Conservation (phyloP, 2,113 vertebrate genomes). For the Eptesicus fuscus region DNA sequence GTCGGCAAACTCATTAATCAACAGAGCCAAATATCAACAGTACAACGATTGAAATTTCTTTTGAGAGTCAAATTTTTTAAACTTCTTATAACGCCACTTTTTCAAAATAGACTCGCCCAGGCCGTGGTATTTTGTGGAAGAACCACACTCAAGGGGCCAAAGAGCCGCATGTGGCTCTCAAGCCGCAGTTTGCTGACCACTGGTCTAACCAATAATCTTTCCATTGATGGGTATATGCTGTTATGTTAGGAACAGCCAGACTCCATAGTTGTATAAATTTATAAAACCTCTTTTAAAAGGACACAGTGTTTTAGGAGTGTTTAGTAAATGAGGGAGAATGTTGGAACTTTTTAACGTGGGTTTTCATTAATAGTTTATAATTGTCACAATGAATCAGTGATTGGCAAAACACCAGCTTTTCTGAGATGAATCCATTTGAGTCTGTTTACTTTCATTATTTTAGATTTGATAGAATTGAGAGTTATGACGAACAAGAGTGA, state of each 20-base stretch:
- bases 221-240: too few species aligned
- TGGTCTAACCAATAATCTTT: too few species aligned
- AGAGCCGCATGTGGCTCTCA: too few species aligned
- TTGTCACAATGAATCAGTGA: neutral
- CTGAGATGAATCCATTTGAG: neutral
- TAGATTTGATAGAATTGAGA: neutral
- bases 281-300: neutral
- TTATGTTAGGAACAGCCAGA: neutral
- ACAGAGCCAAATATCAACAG: too few species aligned
- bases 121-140: too few species aligned
- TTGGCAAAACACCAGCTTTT: neutral
- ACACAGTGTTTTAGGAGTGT: neutral
- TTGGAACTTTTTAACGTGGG: neutral
- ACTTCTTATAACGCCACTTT: too few species aligned
- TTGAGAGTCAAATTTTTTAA: too few species aligned
- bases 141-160: too few species aligned
- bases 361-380: neutral
- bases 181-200: too few species aligned
- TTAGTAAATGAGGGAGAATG: neutral
- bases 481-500: neutral
- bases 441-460: slow-evolving; percentile 21
- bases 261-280: neutral
- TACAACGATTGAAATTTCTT: too few species aligned
- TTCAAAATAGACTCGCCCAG: too few species aligned
- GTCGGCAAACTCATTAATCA: too few species aligned